Evolutionary conservation across 2,113 vertebrate species (phyloP), one percentile per base, ranked within the genome.

Genomic region (Rhinolophus sinicus): DNA sequence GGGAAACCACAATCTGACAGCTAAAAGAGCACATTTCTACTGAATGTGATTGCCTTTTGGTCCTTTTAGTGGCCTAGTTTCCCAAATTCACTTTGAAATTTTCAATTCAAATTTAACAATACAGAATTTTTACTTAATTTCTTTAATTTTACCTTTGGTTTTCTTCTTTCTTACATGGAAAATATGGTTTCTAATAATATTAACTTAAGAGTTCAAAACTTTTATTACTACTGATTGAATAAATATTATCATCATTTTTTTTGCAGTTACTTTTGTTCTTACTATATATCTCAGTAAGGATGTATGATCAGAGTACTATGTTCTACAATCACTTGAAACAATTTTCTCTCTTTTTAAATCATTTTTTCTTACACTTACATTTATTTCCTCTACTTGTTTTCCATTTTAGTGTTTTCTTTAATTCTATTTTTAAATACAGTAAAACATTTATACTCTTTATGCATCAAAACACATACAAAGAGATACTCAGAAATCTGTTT

Each of bases 241-340:
- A 83, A 90, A 78, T 7, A 77, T 54, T 70, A 72, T 89, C 12
- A 75, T 65, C 7, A 77, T 85, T 95, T 96, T 95, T 96, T 76
- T 90, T 82, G 54, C 4, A 82, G 33, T 83, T 87, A 16, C 94
- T 93, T 86, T 65, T 83, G 40, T 73, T 90, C 33, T 87, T 94
- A n/a, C 83, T 75, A 33, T 75, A 33, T 78, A 47, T 60, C 6
- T 15, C 73, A 69, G 18, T 91, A 91, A 82, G 19, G 22, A 82
- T 28, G 2, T 88, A n/a, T 3, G 58, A 65, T 26, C 40, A 86
- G 60, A 93, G 14, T 50, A 72, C 19, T 83, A 33, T 86, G 47
- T 40, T 90, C 35, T 65, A 35, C 3, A 58, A 76, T 70, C 67
- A 87, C 47, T 82, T 95, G 69, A 82, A 95, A 60, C 76, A 58